Conservation (phyloP, 2,797 vertebrate genomes). For the Sebastes diaconus region DNA sequence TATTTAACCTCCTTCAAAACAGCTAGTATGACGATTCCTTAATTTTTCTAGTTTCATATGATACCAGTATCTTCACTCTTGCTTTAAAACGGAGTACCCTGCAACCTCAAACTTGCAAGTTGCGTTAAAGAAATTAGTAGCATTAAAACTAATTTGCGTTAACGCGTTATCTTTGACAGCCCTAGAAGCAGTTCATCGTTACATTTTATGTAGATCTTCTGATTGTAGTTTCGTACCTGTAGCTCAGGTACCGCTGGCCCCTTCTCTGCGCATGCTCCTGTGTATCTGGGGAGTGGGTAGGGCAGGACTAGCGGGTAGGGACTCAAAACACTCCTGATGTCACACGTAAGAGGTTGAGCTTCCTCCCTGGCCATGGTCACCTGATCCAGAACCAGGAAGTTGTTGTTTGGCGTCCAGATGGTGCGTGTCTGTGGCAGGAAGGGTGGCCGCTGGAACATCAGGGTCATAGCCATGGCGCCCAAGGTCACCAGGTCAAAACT, state of each 20-base stretch:
- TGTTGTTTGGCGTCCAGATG: slow-evolving; percentile 95
- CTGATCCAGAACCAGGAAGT: slow-evolving; percentile 93
- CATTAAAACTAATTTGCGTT: too few relatives aligned
- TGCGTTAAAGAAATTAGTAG: too few relatives aligned
- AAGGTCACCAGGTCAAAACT: slow-evolving; percentile 95
- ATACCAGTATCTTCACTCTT: too few relatives aligned
- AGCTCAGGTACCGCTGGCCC: slow-evolving; percentile 92
- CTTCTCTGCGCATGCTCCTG: slow-evolving; percentile 89
- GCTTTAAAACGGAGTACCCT: rapidly evolving
- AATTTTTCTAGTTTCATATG: too few relatives aligned
- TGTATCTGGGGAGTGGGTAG: slow-evolving; percentile 92
- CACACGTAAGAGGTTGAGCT: slow-evolving; percentile 82
- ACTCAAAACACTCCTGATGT: slow-evolving; percentile 88
- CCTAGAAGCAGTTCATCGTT: background rate
- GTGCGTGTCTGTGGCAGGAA: slow-evolving; percentile 91
- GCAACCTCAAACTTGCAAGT: too few relatives aligned
- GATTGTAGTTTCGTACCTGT: slow-evolving; percentile 81
- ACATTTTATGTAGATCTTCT: background rate
- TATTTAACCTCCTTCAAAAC: too few relatives aligned
- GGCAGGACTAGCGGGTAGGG: slow-evolving; percentile 94
- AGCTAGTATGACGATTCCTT: too few relatives aligned
- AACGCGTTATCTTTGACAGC: too few relatives aligned
- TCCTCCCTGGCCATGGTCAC: slow-evolving; percentile 90
- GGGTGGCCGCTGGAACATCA: slow-evolving; percentile 94
- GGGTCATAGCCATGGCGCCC: slow-evolving; percentile 90